Conservation (phyloP, 2,113 vertebrate species). For the Heteronetta atricapilla region DNA sequence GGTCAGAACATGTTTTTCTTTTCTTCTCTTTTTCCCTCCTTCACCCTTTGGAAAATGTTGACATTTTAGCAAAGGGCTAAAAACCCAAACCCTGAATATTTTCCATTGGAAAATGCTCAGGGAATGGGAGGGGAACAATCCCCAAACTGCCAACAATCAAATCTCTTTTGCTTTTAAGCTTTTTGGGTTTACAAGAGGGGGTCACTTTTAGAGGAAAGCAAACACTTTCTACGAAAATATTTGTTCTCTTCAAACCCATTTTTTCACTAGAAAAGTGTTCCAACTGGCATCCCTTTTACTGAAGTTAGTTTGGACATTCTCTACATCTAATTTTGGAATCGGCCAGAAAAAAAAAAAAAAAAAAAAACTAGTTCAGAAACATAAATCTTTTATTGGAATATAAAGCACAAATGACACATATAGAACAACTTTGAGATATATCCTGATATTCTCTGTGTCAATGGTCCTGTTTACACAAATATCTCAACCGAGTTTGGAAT, state of each 20-base stretch:
- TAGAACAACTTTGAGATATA: background rate
- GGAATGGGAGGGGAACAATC: constrained; percentile 42
- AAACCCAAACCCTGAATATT: constrained; percentile 60
- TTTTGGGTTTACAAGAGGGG: background rate
- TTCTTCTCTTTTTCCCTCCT: constrained; percentile 31
- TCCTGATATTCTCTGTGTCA: background rate
- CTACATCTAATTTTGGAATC: background rate
- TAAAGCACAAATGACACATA: background rate
- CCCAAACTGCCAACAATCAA: constrained; percentile 26
- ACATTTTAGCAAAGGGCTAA: constrained; percentile 46
- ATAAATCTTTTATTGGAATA: background rate
- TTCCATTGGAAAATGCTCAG: constrained; percentile 54
- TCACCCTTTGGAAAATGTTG: constrained; percentile 52
- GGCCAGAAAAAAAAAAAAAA: background rate
- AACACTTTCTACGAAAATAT: constrained; percentile 10
- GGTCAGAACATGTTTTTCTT: constrained; percentile 64
- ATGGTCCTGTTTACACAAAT: background rate
- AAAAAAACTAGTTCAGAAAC: background rate
- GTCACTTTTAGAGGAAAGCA: background rate
- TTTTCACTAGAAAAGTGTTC: background rate
- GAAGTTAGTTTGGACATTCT: background rate
- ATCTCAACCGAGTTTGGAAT: background rate
- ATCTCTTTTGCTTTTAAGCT: background rate
- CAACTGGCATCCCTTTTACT: background rate
- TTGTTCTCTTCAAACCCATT: background rate